A percentile compares a stretch with the other conserved stretches of the same genome.
These are phyloP conservation scores for Delichon dasypus DNA, from an alignment of 2,797 vertebrate species.

Conservation along the genomic window DNA sequence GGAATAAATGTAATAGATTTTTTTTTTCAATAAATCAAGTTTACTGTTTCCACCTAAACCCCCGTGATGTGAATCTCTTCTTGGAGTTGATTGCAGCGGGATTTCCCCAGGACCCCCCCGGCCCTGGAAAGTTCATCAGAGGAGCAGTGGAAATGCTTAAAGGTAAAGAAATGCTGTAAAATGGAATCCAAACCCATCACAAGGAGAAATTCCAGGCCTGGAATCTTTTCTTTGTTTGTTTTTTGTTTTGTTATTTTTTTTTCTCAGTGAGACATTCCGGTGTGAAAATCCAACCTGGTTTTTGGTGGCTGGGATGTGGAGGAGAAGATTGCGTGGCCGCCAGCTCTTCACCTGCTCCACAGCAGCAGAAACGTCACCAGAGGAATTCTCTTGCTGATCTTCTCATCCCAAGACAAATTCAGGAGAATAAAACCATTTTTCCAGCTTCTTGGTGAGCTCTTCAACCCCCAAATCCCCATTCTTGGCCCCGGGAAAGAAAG, in stretches of 20 bases:
- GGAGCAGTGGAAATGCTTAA: background rate
- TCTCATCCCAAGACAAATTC: background rate
- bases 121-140: background rate
- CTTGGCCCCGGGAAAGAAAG: background rate
- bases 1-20: constrained; percentile 83
- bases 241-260: too few relatives aligned
- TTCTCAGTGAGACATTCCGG: background rate
- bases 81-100: constrained; percentile 33
- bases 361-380: accelerated
- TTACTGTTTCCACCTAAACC: constrained; percentile 85
- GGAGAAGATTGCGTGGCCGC: background rate
- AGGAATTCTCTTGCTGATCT: background rate
- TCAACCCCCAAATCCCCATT: accelerated
- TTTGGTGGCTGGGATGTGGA: background rate
- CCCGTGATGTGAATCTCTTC: constrained; percentile 69
- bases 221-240: background rate
- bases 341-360: background rate
- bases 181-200: accelerated
- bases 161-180: background rate
- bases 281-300: background rate
- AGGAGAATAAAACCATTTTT: accelerated
- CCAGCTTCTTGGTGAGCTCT: background rate
- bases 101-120: background rate
- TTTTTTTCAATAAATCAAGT: constrained; percentile 92
- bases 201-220: background rate